Evolutionary conservation across 2,888 invertebrate genomes (phyloP).

Genomic region (Chloroclysta siterata): DNA sequence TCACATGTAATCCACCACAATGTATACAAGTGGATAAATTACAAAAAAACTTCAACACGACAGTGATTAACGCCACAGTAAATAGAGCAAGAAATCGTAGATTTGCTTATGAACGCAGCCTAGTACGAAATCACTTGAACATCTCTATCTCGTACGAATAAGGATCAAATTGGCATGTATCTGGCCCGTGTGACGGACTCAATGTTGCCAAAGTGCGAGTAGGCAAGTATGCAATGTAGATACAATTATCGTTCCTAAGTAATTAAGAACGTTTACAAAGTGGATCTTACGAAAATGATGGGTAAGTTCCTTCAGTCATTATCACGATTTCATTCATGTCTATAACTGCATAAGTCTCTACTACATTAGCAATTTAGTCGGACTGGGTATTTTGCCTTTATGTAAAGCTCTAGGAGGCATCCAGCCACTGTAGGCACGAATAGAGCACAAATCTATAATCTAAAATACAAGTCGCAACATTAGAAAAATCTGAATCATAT

Average conservation of each 20-base stretch:
- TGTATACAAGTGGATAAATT: constrained; percentile 25
- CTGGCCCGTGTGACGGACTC: constrained; percentile 30
- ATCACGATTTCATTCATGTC: neutral
- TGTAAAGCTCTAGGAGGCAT: no score
- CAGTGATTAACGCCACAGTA: constrained; percentile 65
- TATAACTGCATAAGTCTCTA: no score
- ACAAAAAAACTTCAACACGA: constrained; percentile 52
- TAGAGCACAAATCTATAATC: no score
- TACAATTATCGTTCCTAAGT: constrained; percentile 56
- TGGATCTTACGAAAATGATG: constrained; percentile 31
- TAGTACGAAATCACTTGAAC: constrained; percentile 32
- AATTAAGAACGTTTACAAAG: constrained; percentile 49
- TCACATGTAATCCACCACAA: constrained; percentile 4
- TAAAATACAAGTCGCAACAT: no score
- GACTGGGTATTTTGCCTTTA: no score
- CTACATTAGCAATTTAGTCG: no score
- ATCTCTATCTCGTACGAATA: constrained; percentile 19
- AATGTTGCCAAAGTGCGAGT: constrained; percentile 63
- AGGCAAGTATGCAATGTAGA: constrained; percentile 58
- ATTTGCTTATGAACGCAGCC: constrained; percentile 57
- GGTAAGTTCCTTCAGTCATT: constrained; percentile 12
- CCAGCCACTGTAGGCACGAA: no score
- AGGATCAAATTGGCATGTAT: constrained; percentile 27
- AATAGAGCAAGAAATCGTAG: constrained; percentile 78
- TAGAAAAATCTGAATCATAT: no score